These are phyloP conservation scores for Pemphigus obesinymphae DNA, from an alignment of 1,140 invertebrate genomes.

Conservation along the genomic window DNA sequence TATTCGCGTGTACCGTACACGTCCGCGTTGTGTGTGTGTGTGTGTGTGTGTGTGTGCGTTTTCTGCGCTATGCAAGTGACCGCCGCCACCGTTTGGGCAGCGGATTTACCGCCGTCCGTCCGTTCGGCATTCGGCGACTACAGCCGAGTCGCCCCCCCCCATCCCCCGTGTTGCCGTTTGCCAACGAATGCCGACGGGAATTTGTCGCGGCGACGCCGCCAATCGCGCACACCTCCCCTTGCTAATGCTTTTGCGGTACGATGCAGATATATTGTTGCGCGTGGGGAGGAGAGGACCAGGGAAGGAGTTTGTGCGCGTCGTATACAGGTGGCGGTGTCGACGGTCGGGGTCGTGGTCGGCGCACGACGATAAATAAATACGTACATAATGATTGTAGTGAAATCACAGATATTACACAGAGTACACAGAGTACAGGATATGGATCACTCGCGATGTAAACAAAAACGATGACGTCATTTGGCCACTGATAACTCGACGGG, in stretches of 20 bases:
- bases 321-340: too few relatives aligned
- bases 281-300: neutral
- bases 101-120: constrained; percentile 17
- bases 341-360: too few relatives aligned
- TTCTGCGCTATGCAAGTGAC: neutral
- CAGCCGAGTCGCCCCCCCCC: too few relatives aligned
- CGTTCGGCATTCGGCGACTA: constrained; percentile 13
- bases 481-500: too few relatives aligned
- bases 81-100: neutral
- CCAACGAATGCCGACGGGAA: constrained; percentile 39
- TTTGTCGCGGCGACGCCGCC: constrained; percentile 25
- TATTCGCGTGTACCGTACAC: neutral
- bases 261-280: neutral
- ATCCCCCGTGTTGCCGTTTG: constrained; percentile 29
- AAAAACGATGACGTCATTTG: too few relatives aligned
- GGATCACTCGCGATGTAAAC: too few relatives aligned
- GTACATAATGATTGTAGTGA: too few relatives aligned
- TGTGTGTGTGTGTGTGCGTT: neutral
- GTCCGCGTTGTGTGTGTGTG: neutral
- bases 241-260: neutral
- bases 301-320: neutral
- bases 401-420: too few relatives aligned
- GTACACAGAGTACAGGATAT: too few relatives aligned
- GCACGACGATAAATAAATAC: too few relatives aligned
- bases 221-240: neutral